Conservation (phyloP, 2,888 invertebrate species). For the Lacanobia wlatinum region DNA sequence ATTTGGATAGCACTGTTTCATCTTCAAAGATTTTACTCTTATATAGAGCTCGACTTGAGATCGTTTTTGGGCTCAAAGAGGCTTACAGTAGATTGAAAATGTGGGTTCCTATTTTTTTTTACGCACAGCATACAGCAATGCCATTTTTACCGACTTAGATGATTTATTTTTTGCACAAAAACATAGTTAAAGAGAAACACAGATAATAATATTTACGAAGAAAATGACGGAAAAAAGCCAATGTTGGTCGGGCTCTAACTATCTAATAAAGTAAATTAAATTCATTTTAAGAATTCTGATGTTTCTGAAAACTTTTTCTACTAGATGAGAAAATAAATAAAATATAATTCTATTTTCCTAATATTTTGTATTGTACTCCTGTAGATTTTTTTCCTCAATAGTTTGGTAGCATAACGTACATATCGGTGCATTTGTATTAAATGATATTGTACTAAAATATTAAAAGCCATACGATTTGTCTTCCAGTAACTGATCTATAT, state of each 20-base stretch:
- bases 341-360: conserved; percentile 88
- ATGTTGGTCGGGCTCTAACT: conserved; percentile 61
- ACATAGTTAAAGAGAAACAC: conserved; percentile 29
- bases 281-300: conserved; percentile 75
- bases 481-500: conserved; percentile 90
- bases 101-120: conserved; percentile 25
- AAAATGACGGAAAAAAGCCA: conserved; percentile 20
- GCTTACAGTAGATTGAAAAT: conserved; percentile 12
- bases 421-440: conserved; percentile 88
- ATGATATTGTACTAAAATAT: conserved; percentile 85
- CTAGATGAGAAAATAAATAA: conserved; percentile 74
- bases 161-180: conserved; percentile 43
- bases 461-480: conserved; percentile 91
- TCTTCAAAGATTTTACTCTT: conserved; percentile 61
- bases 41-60: conserved; percentile 55
- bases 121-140: conserved; percentile 33
- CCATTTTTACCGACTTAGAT: conserved; percentile 23
- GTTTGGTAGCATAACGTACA: conserved; percentile 86
- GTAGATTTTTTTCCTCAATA: conserved; percentile 85
- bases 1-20: conserved; percentile 74
- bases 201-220: conserved; percentile 18
- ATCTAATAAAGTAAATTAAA: conserved; percentile 61
- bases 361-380: conserved; percentile 86
- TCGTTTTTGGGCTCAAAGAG: conserved; percentile 39
- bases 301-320: conserved; percentile 85